These are phyloP conservation scores for Volucella bombylans DNA, from an alignment of 2,888 invertebrate species.

Conservation along the genomic window DNA sequence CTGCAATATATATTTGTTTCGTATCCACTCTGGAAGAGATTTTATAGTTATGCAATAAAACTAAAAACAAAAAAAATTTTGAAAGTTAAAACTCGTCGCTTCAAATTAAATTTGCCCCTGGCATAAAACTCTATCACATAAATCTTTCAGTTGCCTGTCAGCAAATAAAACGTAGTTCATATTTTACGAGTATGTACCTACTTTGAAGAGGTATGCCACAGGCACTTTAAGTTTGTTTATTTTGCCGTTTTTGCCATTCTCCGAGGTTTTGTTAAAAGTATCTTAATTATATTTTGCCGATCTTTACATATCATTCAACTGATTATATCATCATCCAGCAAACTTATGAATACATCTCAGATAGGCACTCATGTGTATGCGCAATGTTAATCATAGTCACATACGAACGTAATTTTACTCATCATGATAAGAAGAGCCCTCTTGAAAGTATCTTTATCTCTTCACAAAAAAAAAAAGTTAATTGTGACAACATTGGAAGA, in stretches of 20 bases:
- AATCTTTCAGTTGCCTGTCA: not conserved
- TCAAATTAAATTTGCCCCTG: constrained; percentile 1
- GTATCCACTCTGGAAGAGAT: too few species aligned
- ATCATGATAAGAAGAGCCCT: constrained; percentile 12
- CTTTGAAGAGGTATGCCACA: constrained; percentile 5
- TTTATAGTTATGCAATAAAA: constrained; percentile 1
- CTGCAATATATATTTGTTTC: too few species aligned
- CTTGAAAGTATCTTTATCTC: constrained; percentile 32
- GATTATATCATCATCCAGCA: constrained; percentile 24
- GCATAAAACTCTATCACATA: not conserved
- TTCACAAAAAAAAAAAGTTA: constrained; percentile 5
- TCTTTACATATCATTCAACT: not conserved
- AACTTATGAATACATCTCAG: too few species aligned
- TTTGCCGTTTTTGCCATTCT: constrained; percentile 28
- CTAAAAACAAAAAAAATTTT: constrained; percentile 8
- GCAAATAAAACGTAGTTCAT: constrained; percentile 1
- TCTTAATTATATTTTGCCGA: constrained; percentile 33
- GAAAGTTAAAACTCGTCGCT: not conserved
- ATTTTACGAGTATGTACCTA: not conserved
- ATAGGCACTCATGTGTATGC: constrained; percentile 23
- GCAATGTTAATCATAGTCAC: constrained; percentile 8
- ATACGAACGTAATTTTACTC: not conserved
- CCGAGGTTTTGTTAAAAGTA: constrained; percentile 11
- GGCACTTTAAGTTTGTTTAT: not conserved
- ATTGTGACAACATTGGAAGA: constrained; percentile 39